A percentile compares a stretch with the other conserved stretches of the same genome.
phyloP scores from a whole-genome alignment of 2,888 invertebrate species.

The Psylliodes chrysocephalus region DNA sequence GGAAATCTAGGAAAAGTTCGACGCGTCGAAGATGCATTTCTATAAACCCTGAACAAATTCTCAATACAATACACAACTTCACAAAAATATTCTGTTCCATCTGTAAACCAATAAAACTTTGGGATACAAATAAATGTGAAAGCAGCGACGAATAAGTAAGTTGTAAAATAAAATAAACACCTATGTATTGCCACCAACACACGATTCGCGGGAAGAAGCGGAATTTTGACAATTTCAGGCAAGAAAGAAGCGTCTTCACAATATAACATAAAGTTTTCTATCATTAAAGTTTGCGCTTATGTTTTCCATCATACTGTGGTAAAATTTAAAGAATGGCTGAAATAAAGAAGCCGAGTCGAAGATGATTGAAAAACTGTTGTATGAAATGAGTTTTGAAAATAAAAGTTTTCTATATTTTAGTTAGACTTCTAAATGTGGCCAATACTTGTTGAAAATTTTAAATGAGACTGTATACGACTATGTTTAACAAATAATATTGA shows the following conservation, averaged over 20 bases:
- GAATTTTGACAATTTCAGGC: neutral
- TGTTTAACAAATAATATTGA: too few species aligned
- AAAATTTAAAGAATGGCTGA: neutral
- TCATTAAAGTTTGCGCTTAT: neutral
- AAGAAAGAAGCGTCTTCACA: neutral
- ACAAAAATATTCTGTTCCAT: slow-evolving; percentile 15
- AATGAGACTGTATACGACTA: too few species aligned
- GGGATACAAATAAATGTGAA: slow-evolving; percentile 18
- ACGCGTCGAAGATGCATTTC: neutral
- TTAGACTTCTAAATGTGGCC: too few species aligned
- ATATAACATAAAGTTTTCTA: neutral
- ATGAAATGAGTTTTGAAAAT: too few species aligned
- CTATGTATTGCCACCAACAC: neutral
- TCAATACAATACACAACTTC: slow-evolving; percentile 6
- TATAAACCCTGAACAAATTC: neutral
- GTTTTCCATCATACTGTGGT: neutral
- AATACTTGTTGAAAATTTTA: too few species aligned
- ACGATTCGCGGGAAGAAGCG: neutral
- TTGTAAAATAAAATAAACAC: slow-evolving; percentile 22
- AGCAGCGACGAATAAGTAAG: slow-evolving; percentile 14
- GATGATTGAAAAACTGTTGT: too few species aligned
- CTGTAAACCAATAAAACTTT: slow-evolving; percentile 26
- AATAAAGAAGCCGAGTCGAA: too few species aligned
- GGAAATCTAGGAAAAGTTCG: neutral
- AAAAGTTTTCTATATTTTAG: too few species aligned